Evolutionary conservation across 2,888 invertebrate species (phyloP).

Genomic region (Plebejus melissa): DNA sequence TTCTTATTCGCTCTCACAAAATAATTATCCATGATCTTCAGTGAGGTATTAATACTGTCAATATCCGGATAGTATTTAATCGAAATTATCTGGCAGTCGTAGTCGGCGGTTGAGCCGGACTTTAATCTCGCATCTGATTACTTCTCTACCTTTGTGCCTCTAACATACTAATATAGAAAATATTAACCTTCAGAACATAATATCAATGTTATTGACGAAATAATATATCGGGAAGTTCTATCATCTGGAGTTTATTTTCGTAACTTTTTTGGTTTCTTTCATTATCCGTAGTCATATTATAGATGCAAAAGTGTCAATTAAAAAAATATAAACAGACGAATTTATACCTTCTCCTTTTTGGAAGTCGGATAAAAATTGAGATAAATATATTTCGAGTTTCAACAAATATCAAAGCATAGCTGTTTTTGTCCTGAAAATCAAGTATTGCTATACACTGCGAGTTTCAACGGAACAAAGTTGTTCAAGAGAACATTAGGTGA

Average conservation of each 20-base stretch:
- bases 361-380: too few relatives aligned
- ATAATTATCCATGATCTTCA: background rate
- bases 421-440: too few relatives aligned
- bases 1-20: background rate
- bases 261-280: background rate
- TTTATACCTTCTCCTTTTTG: too few relatives aligned
- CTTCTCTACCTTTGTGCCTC: slow-evolving; percentile 4
- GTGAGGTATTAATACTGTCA: background rate
- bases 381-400: too few relatives aligned
- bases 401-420: too few relatives aligned
- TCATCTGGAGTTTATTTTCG: background rate
- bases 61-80: slow-evolving; percentile 8
- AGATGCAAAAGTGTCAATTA: too few relatives aligned
- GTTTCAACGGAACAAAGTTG: too few relatives aligned
- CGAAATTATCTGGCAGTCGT: background rate
- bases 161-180: slow-evolving; percentile 1
- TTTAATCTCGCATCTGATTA: slow-evolving; percentile 6
- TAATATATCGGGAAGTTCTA: background rate
- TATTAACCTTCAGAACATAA: background rate
- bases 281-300: background rate
- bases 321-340: too few relatives aligned
- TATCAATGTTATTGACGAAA: background rate
- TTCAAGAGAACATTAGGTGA: too few relatives aligned
- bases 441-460: too few relatives aligned
- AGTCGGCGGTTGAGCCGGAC: background rate